Evolutionary conservation across 2,113 vertebrate genomes (phyloP).

Genomic region (Campylomormyrus tamandua): DNA sequence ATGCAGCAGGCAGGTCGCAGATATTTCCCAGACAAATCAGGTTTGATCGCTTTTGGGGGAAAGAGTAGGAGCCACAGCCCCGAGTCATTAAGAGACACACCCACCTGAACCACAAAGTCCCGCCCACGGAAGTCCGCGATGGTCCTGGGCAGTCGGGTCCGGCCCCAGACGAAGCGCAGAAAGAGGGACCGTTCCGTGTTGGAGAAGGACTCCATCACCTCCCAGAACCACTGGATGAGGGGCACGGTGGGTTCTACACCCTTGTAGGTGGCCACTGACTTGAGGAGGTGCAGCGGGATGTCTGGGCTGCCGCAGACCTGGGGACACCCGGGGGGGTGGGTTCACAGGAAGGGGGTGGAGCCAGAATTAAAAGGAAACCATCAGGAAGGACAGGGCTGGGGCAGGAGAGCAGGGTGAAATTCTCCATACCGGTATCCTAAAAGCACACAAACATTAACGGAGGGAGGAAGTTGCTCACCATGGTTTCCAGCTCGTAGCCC

Average conservation of each 20-base stretch:
- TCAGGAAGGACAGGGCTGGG: not conserved
- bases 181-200: slow-evolving; percentile 94
- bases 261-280: slow-evolving; percentile 96
- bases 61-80: not conserved
- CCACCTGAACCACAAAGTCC: slow-evolving; percentile 96
- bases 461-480: slow-evolving; percentile 59
- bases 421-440: not conserved
- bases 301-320: slow-evolving; percentile 97
- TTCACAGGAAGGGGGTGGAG: not conserved
- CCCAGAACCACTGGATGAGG: slow-evolving; percentile 97
- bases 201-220: slow-evolving; percentile 98
- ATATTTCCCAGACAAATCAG: not conserved
- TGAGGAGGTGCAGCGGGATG: slow-evolving; percentile 93
- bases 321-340: not conserved
- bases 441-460: not conserved
- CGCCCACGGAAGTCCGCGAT: slow-evolving; percentile 94
- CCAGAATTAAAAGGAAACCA: not conserved
- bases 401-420: not conserved
- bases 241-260: slow-evolving; percentile 84
- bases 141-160: slow-evolving; percentile 90
- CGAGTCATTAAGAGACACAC: not conserved
- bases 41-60: not conserved
- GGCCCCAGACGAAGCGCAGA: slow-evolving; percentile 94
- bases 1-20: not conserved
- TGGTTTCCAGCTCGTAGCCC: slow-evolving; percentile 93